A percentile compares a stretch with the other conserved stretches of the same genome.
phyloP scores from a whole-genome alignment of 2,797 vertebrate genomes.

The Acrossocheilus wenchowensis region DNA sequence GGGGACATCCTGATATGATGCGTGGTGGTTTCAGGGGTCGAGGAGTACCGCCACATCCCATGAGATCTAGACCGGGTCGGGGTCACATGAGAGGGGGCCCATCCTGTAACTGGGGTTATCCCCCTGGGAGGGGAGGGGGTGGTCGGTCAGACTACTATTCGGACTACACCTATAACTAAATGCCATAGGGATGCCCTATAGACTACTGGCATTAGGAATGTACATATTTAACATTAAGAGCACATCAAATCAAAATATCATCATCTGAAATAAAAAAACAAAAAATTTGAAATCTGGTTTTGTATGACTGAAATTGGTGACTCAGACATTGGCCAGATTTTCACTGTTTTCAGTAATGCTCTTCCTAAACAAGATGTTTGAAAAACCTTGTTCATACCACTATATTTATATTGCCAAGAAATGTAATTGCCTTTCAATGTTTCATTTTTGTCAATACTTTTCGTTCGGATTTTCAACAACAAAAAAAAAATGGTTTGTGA shows the following conservation, averaged over 20 bases:
- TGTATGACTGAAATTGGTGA: constrained; percentile 77
- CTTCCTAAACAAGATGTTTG: constrained; percentile 78
- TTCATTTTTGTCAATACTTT: constrained; percentile 73
- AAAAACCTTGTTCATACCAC: constrained; percentile 83
- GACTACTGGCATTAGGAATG: constrained; percentile 78
- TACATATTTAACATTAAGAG: constrained; percentile 83
- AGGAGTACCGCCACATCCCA: constrained; percentile 69
- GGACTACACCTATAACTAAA: constrained; percentile 79
- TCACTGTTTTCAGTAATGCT: constrained; percentile 74
- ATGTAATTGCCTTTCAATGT: constrained; percentile 79
- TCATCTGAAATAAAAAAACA: constrained; percentile 11
- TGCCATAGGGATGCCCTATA: constrained; percentile 71
- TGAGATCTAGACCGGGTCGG: constrained; percentile 75
- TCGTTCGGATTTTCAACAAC: constrained; percentile 68
- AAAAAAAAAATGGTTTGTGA: constrained; percentile 75
- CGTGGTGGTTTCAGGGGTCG: constrained; percentile 74
- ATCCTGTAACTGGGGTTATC: constrained; percentile 78
- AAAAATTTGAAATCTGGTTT: constrained; percentile 73
- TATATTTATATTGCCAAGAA: constrained; percentile 88
- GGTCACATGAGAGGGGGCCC: constrained; percentile 74
- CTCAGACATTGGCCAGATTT: constrained; percentile 77
- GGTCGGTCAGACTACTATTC: constrained; percentile 75
- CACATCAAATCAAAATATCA: constrained; percentile 69
- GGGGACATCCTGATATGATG: constrained; percentile 70
- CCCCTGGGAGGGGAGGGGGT: constrained; percentile 74